Evolutionary conservation across 2,888 invertebrate species (phyloP).

Genomic region (Eristalis pertinax): DNA sequence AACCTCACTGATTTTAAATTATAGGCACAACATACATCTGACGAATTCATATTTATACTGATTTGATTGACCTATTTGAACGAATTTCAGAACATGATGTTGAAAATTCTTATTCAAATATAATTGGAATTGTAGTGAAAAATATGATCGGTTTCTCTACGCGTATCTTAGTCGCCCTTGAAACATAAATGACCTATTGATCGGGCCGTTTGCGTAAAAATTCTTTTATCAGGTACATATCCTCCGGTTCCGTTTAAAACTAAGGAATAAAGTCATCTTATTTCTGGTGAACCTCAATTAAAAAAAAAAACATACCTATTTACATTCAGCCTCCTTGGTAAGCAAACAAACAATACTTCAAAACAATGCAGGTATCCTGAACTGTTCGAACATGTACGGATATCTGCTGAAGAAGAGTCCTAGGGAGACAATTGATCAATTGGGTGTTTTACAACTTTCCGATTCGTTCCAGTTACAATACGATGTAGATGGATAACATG

Average conservation of each 20-base stretch:
- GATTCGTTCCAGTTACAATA: constrained; percentile 42
- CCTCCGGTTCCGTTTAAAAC: constrained; percentile 33
- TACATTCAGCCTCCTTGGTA: constrained; percentile 1
- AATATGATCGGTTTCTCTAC: too few species aligned
- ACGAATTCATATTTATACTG: too few species aligned
- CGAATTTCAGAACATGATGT: neutral
- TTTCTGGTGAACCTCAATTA: constrained; percentile 57
- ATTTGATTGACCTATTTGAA: too few species aligned
- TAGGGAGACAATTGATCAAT: constrained; percentile 39
- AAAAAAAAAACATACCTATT: constrained; percentile 4
- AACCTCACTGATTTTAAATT: too few species aligned
- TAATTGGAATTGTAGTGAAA: neutral
- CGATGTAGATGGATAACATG: constrained; percentile 9
- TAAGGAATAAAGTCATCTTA: constrained; percentile 50
- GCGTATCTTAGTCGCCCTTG: neutral
- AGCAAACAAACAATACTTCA: constrained; percentile 48
- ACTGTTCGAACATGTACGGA: constrained; percentile 15
- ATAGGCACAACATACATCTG: too few species aligned
- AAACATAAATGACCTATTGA: neutral
- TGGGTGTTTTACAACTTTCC: constrained; percentile 46
- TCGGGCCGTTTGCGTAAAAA: constrained; percentile 12
- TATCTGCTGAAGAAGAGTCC: constrained; percentile 27
- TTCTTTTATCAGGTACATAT: constrained; percentile 31
- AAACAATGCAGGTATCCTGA: constrained; percentile 28
- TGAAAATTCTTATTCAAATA: neutral